Conservation (phyloP, 2,113 vertebrate species). For the Malurus cyaneus region DNA sequence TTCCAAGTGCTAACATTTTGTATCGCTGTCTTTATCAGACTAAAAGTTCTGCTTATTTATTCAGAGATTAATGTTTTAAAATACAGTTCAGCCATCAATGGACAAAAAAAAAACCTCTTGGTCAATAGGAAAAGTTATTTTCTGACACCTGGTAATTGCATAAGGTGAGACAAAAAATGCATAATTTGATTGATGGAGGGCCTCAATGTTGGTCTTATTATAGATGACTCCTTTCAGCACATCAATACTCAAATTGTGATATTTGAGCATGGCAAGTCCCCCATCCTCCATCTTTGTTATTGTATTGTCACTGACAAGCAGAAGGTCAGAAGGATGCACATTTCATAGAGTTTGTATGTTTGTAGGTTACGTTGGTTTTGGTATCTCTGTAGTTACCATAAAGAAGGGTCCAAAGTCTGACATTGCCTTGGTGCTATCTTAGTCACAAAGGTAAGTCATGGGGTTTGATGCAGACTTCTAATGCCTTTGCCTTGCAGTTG, state of each 20-base stretch:
- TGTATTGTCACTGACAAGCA: background rate
- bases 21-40: background rate
- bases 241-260: background rate
- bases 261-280: background rate
- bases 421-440: background rate
- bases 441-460: background rate
- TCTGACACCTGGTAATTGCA: background rate
- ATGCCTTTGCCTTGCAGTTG: background rate
- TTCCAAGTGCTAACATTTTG: background rate
- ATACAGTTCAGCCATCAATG: background rate
- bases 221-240: background rate
- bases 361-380: background rate
- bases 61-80: background rate
- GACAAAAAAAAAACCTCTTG: background rate
- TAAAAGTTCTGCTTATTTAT: background rate
- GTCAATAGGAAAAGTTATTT: background rate
- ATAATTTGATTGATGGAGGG: background rate
- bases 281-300: background rate
- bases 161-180: background rate
- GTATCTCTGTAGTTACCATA: background rate
- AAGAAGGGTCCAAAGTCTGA: background rate
- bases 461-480: background rate
- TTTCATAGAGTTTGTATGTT: background rate
- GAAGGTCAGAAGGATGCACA: background rate
- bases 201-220: background rate